phyloP scores from a whole-genome alignment of 2,888 invertebrate genomes.

The Pedicia rivosa region DNA sequence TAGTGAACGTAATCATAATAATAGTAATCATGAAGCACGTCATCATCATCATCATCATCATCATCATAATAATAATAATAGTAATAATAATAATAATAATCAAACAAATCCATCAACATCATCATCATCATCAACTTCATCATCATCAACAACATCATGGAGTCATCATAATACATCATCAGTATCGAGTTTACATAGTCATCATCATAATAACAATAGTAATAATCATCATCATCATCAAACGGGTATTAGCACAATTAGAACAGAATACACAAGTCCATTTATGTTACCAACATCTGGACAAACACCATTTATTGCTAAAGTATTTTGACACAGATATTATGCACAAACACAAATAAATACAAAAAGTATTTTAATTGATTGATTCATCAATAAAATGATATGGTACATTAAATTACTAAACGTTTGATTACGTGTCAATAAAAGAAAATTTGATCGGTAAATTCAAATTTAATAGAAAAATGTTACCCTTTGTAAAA shows the following conservation, averaged over 20 bases:
- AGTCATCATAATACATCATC: background rate
- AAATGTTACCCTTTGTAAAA: too few species aligned
- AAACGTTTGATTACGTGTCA: too few species aligned
- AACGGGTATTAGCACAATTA: slow-evolving; percentile 8
- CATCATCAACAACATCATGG: slow-evolving; percentile 2
- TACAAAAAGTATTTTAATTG: slow-evolving; percentile 24
- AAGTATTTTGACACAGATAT: slow-evolving; percentile 33
- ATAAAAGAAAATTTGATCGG: too few species aligned
- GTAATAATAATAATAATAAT: slow-evolving; percentile 13
- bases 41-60: slow-evolving; percentile 5
- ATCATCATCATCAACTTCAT: slow-evolving; percentile 7
- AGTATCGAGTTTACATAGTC: slow-evolving; percentile 6
- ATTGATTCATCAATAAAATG: too few species aligned
- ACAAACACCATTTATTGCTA: slow-evolving; percentile 28
- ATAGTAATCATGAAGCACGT: slow-evolving; percentile 11
- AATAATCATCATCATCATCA: slow-evolving; percentile 13
- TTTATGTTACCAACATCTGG: slow-evolving; percentile 18
- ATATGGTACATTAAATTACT: too few species aligned
- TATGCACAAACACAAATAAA: slow-evolving; percentile 25
- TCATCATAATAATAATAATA: slow-evolving; percentile 14
- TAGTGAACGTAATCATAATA: slow-evolving; percentile 19
- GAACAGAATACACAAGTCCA: slow-evolving; percentile 21
- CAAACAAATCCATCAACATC: slow-evolving; percentile 5
- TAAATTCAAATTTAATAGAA: too few species aligned
- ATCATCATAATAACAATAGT: slow-evolving; percentile 10